These are phyloP conservation scores for Chesias legatella DNA, from an alignment of 2,888 invertebrate genomes.

Conservation along the genomic window DNA sequence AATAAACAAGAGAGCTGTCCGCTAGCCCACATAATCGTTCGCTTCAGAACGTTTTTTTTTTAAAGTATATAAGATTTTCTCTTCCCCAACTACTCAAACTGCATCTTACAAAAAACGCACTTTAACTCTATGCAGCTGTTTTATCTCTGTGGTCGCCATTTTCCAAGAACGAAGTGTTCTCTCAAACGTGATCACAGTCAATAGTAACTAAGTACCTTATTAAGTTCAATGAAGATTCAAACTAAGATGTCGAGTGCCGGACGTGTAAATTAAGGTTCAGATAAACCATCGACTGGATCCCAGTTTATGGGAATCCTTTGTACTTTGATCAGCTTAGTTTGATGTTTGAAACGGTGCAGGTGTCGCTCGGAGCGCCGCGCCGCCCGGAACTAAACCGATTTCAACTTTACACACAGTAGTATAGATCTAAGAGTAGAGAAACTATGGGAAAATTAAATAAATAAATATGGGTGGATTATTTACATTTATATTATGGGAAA, in stretches of 20 bases:
- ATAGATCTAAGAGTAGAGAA: conserved; percentile 1
- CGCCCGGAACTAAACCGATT: conserved; percentile 31
- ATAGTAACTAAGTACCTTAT: conserved; percentile 3
- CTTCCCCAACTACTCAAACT: too few species aligned
- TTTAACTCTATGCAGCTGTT: too few species aligned
- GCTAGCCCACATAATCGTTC: too few species aligned
- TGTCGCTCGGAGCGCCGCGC: conserved; percentile 32
- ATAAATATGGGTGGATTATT: too few species aligned
- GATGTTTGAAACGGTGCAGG: conserved; percentile 50
- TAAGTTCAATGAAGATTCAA: conserved; percentile 8
- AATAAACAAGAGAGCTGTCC: too few species aligned
- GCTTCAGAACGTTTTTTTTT: too few species aligned
- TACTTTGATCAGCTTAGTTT: conserved; percentile 45
- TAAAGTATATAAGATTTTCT: too few species aligned
- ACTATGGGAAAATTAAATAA: not conserved
- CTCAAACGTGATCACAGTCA: not conserved
- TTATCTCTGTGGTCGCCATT: not conserved
- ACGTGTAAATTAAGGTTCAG: conserved; percentile 27
- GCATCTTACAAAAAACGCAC: too few species aligned
- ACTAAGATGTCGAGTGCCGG: conserved; percentile 13
- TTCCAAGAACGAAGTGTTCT: conserved; percentile 3
- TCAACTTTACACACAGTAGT: conserved; percentile 28
- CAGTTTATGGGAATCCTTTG: conserved; percentile 40
- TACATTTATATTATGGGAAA: too few species aligned
- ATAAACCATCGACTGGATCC: conserved; percentile 24